Evolutionary conservation across 2,113 vertebrate genomes (phyloP), one percentile per base, ranked within the genome.

Genomic region (Corythornis cristatus): DNA sequence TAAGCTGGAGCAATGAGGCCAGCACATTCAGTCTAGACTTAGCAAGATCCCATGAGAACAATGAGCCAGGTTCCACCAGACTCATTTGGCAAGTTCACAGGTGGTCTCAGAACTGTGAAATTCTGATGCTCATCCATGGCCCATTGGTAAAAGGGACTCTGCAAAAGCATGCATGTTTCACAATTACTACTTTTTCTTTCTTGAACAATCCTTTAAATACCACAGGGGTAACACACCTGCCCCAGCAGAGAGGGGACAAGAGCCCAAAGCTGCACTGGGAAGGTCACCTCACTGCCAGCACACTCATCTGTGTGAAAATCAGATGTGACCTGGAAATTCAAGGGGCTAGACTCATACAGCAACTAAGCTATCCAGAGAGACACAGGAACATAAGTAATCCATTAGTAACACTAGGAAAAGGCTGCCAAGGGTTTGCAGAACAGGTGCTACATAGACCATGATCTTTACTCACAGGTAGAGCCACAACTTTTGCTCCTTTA

Each of bases 381-480:
- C 90, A 64, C 1, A n/a, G n/a, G 56, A 93, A 67, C 22, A 74
- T 4, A 15, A 23, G 48, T 5, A 75, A 43, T 14, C 10, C 7
- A 16, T 31, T 17, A 43, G 11, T 57, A 77, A 79, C 12, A 28
- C 6, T 5, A 57, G 16, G 51, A 73, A 64, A 22, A 84, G 1
- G 12, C 65, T 85, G 66, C 50, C 28, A 33, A 58, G 17, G 7
- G 23, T 88, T 53, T 91, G 46, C 74, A n/a, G 8, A 22, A 6
- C 1, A 91, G 50, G 8, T 35, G 11, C n/a, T 31, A 61, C 50
- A 25, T 3, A 45, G 64, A 51, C 6, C 6, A 75, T 1, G 9
- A 37, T 46, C 54, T 68, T 80, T 88, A 98, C 99, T 98, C 91
- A 99, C 99, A 68, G 99, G 99, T 22, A 99, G 97, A 61, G 98